Conservation (phyloP, 1,140 invertebrate genomes). For the Tenebrio molitor region DNA sequence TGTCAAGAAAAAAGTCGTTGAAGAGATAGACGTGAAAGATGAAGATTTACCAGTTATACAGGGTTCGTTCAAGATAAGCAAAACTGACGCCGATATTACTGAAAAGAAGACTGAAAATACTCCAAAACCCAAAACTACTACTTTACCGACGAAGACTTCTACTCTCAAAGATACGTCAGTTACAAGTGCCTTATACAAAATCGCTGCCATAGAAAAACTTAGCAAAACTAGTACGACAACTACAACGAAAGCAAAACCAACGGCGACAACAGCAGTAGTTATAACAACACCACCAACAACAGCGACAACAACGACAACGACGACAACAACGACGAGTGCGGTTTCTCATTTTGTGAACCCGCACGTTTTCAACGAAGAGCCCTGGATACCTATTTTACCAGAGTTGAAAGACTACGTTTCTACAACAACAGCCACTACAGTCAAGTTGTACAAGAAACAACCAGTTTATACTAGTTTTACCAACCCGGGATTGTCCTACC, state of each 20-base stretch:
- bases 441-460: slow-evolving; percentile 44
- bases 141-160: slow-evolving; percentile 66
- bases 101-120: slow-evolving; percentile 68
- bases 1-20: slow-evolving; percentile 51
- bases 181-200: slow-evolving; percentile 67
- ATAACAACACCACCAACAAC: slow-evolving; percentile 58
- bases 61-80: slow-evolving; percentile 74
- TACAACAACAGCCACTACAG: slow-evolving; percentile 40
- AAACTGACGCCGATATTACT: slow-evolving; percentile 74
- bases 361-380: slow-evolving; percentile 66
- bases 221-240: slow-evolving; percentile 58
- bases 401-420: slow-evolving; percentile 57
- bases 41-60: slow-evolving; percentile 70
- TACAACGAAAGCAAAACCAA: slow-evolving; percentile 58
- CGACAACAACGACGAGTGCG: slow-evolving; percentile 45
- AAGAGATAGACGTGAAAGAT: slow-evolving; percentile 70
- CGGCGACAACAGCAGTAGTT: slow-evolving; percentile 59
- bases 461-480: slow-evolving; percentile 78
- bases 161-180: slow-evolving; percentile 64
- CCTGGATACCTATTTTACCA: slow-evolving; percentile 71
- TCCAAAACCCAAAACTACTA: slow-evolving; percentile 63
- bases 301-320: slow-evolving; percentile 57
- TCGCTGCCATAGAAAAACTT: slow-evolving; percentile 66
- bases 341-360: not conserved
- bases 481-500: slow-evolving; percentile 71